Conservation (phyloP, 2,113 vertebrate species). For the Geothlypis trichas region DNA sequence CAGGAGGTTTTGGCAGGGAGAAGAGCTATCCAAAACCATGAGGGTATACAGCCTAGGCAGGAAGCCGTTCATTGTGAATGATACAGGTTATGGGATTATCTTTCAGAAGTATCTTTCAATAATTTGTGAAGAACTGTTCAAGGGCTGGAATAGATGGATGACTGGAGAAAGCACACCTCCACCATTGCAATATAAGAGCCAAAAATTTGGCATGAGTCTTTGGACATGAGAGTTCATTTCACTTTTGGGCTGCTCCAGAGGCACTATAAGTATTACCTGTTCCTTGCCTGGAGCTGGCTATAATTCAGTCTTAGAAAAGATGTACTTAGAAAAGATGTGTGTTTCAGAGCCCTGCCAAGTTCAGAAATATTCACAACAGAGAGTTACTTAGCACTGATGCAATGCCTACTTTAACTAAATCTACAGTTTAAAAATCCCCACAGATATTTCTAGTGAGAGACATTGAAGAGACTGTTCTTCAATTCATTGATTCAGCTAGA, state of each 20-base stretch:
- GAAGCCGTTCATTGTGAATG: neutral
- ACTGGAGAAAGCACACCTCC: neutral
- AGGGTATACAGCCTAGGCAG: neutral
- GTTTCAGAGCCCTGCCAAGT: neutral
- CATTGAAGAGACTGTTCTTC: neutral
- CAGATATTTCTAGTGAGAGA: neutral
- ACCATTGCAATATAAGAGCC: neutral
- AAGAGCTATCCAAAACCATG: neutral
- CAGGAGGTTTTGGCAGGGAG: neutral
- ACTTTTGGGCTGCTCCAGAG: neutral
- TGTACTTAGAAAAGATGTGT: neutral
- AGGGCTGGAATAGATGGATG: neutral
- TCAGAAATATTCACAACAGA: neutral
- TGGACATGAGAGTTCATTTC: neutral
- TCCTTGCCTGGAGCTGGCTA: neutral
- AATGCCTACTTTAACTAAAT: neutral
- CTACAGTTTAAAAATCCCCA: neutral
- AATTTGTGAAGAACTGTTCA: neutral
- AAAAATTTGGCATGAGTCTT: neutral
- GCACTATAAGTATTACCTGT: neutral
- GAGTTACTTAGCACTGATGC: neutral
- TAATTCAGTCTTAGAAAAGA: neutral
- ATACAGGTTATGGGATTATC: neutral
- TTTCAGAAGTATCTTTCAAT: neutral
- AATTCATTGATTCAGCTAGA: neutral